A percentile compares a stretch with the other conserved stretches of the same genome.
Conservation (phyloP, 1,140 invertebrate genomes). For the Scaptodrosophila lebanonensis region DNA sequence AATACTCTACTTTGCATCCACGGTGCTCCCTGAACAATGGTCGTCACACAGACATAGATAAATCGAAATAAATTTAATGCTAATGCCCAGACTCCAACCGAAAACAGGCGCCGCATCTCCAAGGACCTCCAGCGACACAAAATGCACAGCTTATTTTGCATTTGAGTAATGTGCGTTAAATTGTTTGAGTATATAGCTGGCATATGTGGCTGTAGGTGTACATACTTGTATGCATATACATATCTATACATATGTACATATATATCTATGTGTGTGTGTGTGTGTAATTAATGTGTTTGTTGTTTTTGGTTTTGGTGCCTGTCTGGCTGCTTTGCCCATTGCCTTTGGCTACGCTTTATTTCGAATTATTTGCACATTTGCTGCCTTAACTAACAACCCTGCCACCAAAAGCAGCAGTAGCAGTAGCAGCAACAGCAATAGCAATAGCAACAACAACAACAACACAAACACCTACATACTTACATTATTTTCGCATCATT, state of each 20-base stretch:
- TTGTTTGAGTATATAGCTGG: slow-evolving; percentile 52
- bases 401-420: background rate
- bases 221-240: background rate
- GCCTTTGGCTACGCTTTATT: slow-evolving; percentile 62
- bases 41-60: slow-evolving; percentile 28
- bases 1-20: no score
- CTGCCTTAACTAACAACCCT: slow-evolving; percentile 34
- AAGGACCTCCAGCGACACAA: background rate
- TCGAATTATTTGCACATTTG: slow-evolving; percentile 68
- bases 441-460: background rate
- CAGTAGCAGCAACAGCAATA: slow-evolving; percentile 14
- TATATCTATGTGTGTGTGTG: background rate
- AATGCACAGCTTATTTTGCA: slow-evolving; percentile 55
- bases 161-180: slow-evolving; percentile 61
- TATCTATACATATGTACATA: background rate
- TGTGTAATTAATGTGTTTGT: slow-evolving; percentile 59
- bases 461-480: slow-evolving; percentile 37
- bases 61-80: slow-evolving; percentile 58
- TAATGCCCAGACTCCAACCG: slow-evolving; percentile 31
- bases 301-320: slow-evolving; percentile 25
- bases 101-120: slow-evolving; percentile 17
- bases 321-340: slow-evolving; percentile 18
- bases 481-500: slow-evolving; percentile 71
- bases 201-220: background rate
- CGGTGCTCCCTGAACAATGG: no score